Evolutionary conservation across 1,140 invertebrate genomes (phyloP), one percentile per base, ranked within the genome.

Genomic region (Pseudomyrmex pallidus): DNA sequence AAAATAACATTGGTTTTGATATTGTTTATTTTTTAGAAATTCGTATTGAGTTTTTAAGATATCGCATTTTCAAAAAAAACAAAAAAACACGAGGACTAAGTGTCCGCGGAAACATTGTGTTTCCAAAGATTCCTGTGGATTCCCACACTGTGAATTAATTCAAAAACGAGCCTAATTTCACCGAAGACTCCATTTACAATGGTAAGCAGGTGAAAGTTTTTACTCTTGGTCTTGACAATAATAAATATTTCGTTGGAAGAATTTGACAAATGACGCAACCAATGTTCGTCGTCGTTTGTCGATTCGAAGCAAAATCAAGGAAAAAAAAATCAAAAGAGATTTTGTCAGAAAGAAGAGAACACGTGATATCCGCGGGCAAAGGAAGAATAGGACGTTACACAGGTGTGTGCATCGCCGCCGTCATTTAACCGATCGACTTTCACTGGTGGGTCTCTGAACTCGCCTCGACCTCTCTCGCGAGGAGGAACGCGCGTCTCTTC

Each of bases 381-480:
- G 48, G 10, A 67, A 73, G 86, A 56, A 67, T 57, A 74, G 72
- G 62, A 85, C 77, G 46, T 89, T 84, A 84, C 85, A 77, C 86
- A 85, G 85, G 73, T 87, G 85, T 85, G 86, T 85, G 86, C 86
- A 80, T 61, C 85, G 73, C 44, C 22, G 5, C 61, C 50, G 48
- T 73, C 80, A 70, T 83, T 72, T 87, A 80, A 72, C 77, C 46
- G 77, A 89, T 89, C 82, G 87, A 91, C 91, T 92, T 92, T 92
- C 91, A 92, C 91, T 92, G 80, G 85, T 64, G 85, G 91, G 90
- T 92, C 91, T 89, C 83, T 91, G 91, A 92, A 91, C 91, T 78
- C 85, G 52, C 15, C 35, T n/a, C 66, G 85, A 50, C 73, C 66
- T 70, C 72, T 74, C 48, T 80, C 74, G 35, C 35, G 35, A 35